Evolutionary conservation across 2,113 vertebrate species (phyloP).

Genomic region (Phyllostomus hastatus): DNA sequence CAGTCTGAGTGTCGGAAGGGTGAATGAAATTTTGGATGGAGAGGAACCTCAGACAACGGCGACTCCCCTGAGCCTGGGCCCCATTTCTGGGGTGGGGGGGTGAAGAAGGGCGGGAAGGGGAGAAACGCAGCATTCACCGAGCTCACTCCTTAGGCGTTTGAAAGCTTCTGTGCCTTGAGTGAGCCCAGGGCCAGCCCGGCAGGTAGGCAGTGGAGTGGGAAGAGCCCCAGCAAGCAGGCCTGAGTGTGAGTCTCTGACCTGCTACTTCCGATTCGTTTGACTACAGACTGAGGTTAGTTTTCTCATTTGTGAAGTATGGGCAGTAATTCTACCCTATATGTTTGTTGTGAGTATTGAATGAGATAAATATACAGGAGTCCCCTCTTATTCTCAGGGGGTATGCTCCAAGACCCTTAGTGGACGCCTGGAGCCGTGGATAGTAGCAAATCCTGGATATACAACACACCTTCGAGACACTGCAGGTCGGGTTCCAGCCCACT

Average conservation of each 20-base stretch:
- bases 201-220: accelerated
- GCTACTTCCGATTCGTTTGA: background rate
- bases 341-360: background rate
- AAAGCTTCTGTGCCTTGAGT: no score
- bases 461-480: background rate
- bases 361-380: background rate
- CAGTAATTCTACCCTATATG: background rate
- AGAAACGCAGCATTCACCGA: background rate
- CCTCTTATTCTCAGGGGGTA: background rate
- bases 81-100: background rate
- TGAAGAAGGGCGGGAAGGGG: background rate
- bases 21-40: background rate
- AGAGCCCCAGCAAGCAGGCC: background rate
- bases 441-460: background rate
- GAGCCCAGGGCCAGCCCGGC: background rate
- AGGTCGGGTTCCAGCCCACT: background rate
- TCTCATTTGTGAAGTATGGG: background rate
- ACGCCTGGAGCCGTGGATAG: background rate
- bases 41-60: background rate
- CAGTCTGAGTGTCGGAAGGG: background rate
- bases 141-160: no score
- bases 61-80: background rate
- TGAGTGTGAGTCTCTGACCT: background rate
- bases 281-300: background rate
- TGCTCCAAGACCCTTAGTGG: background rate